Evolutionary conservation across 2,888 invertebrate species (phyloP).

Genomic region (Cecidostiba fungosa): DNA sequence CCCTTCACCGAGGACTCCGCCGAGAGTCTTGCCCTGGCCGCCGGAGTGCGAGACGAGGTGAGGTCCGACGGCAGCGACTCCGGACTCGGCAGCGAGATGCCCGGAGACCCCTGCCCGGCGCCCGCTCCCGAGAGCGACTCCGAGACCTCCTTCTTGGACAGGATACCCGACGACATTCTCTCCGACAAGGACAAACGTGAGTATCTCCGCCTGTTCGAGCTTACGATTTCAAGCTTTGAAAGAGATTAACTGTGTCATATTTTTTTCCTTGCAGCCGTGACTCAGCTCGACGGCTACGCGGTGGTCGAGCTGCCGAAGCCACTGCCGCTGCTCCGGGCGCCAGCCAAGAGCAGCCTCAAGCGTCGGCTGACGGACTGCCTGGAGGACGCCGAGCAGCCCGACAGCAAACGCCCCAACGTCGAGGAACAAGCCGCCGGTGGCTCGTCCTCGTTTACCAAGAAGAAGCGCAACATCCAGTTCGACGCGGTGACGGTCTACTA

Average conservation of each 20-base stretch:
- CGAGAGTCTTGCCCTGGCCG: slow-evolving; percentile 75
- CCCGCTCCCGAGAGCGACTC: slow-evolving; percentile 81
- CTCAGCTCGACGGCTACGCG: slow-evolving; percentile 71
- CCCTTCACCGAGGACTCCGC: slow-evolving; percentile 78
- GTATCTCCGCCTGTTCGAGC: slow-evolving; percentile 28
- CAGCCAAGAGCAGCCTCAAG: slow-evolving; percentile 87
- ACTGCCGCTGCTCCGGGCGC: slow-evolving; percentile 67
- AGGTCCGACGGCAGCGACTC: slow-evolving; percentile 93
- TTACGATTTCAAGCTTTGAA: not conserved
- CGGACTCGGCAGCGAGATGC: slow-evolving; percentile 89
- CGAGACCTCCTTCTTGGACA: slow-evolving; percentile 82
- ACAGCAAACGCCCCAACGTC: slow-evolving; percentile 77
- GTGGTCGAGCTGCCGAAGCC: slow-evolving; percentile 67
- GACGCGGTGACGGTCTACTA: slow-evolving; percentile 96
- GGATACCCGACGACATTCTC: slow-evolving; percentile 79
- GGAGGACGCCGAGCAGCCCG: slow-evolving; percentile 75
- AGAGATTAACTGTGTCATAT: not conserved
- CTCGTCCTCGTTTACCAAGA: slow-evolving; percentile 78
- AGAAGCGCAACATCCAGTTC: slow-evolving; percentile 92
- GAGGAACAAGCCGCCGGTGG: slow-evolving; percentile 77
- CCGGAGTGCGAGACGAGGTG: slow-evolving; percentile 76
- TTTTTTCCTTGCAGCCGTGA: slow-evolving; percentile 65
- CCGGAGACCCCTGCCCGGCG: slow-evolving; percentile 82
- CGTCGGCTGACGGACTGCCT: slow-evolving; percentile 79
- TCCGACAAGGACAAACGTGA: slow-evolving; percentile 77